phyloP scores from a whole-genome alignment of 2,113 vertebrate genomes.

The Lipophrys pholis region DNA sequence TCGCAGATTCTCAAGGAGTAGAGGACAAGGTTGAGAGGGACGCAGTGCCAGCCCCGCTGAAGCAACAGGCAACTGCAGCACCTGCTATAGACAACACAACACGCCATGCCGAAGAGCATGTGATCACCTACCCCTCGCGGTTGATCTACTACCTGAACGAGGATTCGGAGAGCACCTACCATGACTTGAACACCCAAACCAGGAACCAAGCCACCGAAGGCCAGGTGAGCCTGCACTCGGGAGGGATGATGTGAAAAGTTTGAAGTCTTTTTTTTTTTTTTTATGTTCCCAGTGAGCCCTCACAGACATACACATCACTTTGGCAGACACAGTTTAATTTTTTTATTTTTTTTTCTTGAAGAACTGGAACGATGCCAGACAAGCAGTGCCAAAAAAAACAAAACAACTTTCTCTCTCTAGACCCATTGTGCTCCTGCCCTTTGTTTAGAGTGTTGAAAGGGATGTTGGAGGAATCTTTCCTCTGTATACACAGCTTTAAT shows the following conservation, averaged over 20 bases:
- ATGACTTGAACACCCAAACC: constrained; percentile 92
- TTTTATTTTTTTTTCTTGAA: constrained; percentile 2
- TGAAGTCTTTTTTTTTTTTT: background rate
- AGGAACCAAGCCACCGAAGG: constrained; percentile 89
- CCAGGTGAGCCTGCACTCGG: constrained; percentile 83
- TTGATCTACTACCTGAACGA: constrained; percentile 96
- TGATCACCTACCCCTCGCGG: constrained; percentile 93
- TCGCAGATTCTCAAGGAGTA: constrained; percentile 74
- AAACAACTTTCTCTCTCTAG: constrained; percentile 13
- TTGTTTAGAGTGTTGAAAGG: constrained; percentile 13
- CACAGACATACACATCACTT: constrained; percentile 6
- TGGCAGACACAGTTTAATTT: constrained; percentile 5
- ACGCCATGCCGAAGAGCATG: constrained; percentile 84
- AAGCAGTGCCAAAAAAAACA: constrained; percentile 26
- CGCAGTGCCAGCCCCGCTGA: constrained; percentile 74
- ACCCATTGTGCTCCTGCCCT: constrained; percentile 36
- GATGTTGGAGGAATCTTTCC: background rate
- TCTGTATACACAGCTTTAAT: too few species aligned
- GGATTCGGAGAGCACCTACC: constrained; percentile 94
- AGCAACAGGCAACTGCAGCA: constrained; percentile 86
- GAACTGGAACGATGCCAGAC: constrained; percentile 21
- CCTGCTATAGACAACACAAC: constrained; percentile 82
- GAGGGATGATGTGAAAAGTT: background rate
- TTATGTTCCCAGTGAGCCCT: too few species aligned
- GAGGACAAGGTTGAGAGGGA: constrained; percentile 80